Evolutionary conservation across 2,113 vertebrate species (phyloP), one percentile per base, ranked within the genome.

Genomic region (Isurus oxyrinchus): DNA sequence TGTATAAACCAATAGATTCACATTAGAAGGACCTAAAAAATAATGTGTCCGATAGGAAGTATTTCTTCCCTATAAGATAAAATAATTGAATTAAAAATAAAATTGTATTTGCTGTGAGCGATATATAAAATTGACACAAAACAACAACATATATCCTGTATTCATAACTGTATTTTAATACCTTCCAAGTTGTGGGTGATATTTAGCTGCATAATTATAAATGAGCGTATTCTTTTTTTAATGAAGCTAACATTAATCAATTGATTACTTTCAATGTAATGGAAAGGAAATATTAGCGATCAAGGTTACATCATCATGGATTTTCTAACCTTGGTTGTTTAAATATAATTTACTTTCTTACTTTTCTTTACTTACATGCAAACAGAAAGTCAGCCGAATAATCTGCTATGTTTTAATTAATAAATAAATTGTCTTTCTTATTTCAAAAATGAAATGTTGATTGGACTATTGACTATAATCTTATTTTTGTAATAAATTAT

Each of bases 91-190:
- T 95, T 44, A 44, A 72, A 95, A 94, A 94, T 63, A 40, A 40
- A 35, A 63, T 94, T 93, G 57, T 13, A 93, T 61, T 94, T 94
- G 94, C 67, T 95, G 44, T 35, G 49, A 49, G 49, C 25, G 6
- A 27, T 95, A 76, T 6, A 95, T 72, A 95, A 95, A 72, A 72
- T 35, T 95, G 40, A 53, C n/a, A 53, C 94, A 72, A 95, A 95
- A 31, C 44, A 95, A 44, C 66, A 35, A 95, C 25, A 95, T 35
- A 61, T 95, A 95, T 72, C 27, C 66, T 55, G 8, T 95, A 44
- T 63, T 0, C 8, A 69, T 49, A 95, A 53, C 23, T 95, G 40
- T 44, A 67, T 95, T 76, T 35, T 55, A 16, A 76, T 95, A 55
- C 40, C 69, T 53, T 53, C 1, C 14, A 95, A 14, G n/a, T 76